These are phyloP conservation scores for Hydrozoanthus gracilis DNA, from an alignment of 92 coral and sea anemone genomes.

Conservation along the genomic window DNA sequence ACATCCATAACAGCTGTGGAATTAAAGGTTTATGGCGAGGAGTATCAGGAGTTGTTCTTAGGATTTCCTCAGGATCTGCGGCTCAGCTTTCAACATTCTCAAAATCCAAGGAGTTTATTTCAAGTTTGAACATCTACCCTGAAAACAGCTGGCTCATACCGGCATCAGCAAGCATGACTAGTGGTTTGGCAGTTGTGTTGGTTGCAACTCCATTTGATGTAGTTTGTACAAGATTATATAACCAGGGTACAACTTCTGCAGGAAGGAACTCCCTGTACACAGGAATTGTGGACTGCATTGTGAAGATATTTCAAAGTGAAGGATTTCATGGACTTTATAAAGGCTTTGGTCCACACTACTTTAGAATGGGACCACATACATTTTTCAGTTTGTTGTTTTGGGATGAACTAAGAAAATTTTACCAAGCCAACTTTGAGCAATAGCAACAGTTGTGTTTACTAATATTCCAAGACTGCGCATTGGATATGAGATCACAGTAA, in stretches of 20 bases:
- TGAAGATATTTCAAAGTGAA: slow-evolving; percentile 84
- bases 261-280: slow-evolving; percentile 81
- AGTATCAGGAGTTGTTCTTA: slow-evolving; percentile 78
- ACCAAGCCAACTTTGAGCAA: slow-evolving; percentile 40
- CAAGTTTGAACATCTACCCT: slow-evolving; percentile 55
- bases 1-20: slow-evolving; percentile 82
- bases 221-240: slow-evolving; percentile 88
- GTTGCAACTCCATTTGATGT: slow-evolving; percentile 98
- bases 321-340: slow-evolving; percentile 94
- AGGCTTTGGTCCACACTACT: slow-evolving; percentile 96
- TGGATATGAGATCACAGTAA: too few relatives aligned
- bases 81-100: slow-evolving; percentile 97
- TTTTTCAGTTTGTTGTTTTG: slow-evolving; percentile 89
- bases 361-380: slow-evolving; percentile 97
- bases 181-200: slow-evolving; percentile 90
- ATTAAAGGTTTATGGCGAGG: slow-evolving; percentile 94
- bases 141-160: slow-evolving; percentile 88
- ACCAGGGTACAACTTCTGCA: slow-evolving; percentile 83
- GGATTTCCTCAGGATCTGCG: slow-evolving; percentile 92
- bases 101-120: slow-evolving; percentile 74
- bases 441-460: too few relatives aligned
- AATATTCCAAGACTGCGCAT: too few relatives aligned
- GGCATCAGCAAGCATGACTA: slow-evolving; percentile 87
- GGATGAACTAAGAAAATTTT: slow-evolving; percentile 80
- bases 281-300: slow-evolving; percentile 86